Percentiles rank a stretch among this genome's conserved stretches.
Evolutionary conservation across 2,797 vertebrate species (phyloP).

Genomic region (Diceros bicornis): DNA sequence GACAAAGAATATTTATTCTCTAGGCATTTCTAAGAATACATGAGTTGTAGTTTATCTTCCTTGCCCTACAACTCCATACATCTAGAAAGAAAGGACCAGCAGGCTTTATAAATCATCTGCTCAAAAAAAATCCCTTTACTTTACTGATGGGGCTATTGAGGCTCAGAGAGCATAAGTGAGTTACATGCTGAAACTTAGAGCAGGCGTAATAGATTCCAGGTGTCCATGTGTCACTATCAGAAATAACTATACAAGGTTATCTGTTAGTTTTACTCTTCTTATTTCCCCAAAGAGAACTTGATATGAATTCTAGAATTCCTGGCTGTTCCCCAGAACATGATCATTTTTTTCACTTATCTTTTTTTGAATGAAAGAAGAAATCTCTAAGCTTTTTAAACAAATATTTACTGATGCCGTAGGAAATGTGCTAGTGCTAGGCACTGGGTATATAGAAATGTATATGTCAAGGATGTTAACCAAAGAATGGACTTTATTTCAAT

Average conservation of each 20-base stretch:
- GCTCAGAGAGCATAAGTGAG: neutral
- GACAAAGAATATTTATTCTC: slow-evolving; percentile 20
- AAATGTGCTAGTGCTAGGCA: neutral
- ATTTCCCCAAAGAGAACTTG: neutral
- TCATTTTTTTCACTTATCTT: neutral
- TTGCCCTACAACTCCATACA: slow-evolving; percentile 2
- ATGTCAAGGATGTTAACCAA: neutral
- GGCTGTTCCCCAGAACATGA: neutral
- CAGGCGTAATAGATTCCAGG: neutral
- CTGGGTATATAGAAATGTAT: neutral
- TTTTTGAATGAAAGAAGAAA: slow-evolving; percentile 27
- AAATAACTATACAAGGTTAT: neutral
- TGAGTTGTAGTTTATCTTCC: slow-evolving; percentile 56
- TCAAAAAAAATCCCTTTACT: neutral
- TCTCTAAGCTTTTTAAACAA: neutral
- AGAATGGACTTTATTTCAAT: neutral
- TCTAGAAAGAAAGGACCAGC: neutral
- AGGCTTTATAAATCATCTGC: neutral
- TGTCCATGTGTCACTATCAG: neutral
- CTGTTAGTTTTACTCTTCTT: slow-evolving; percentile 55
- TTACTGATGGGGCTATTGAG: neutral
- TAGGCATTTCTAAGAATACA: slow-evolving; percentile 53
- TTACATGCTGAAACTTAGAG: neutral
- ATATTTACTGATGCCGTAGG: neutral
- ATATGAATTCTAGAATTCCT: neutral